Evolutionary conservation across 1,140 invertebrate genomes (phyloP).

Genomic region (Hyles euphorbiae): DNA sequence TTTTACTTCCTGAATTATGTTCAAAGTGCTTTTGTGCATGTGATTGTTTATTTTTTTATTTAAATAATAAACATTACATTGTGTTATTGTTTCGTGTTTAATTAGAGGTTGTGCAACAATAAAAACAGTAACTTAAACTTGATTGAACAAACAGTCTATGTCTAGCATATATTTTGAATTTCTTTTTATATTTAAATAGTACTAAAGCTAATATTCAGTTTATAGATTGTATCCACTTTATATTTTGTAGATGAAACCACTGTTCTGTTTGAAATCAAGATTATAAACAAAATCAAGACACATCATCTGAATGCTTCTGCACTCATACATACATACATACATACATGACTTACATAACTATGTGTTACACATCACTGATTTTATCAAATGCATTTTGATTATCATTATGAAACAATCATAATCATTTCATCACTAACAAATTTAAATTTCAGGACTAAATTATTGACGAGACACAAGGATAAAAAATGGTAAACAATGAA

Average conservation of each 20-base stretch:
- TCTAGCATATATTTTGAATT: no score
- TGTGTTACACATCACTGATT: background rate
- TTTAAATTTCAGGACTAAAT: slow-evolving; percentile 86
- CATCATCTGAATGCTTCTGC: no score
- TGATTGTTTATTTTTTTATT: background rate
- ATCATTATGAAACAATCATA: slow-evolving; percentile 26
- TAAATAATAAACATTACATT: background rate
- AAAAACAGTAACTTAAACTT: no score
- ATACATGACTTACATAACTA: background rate
- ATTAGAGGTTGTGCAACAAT: no score
- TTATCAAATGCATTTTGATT: slow-evolving; percentile 18
- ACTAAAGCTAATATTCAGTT: no score
- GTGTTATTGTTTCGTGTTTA: background rate
- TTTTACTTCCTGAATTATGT: background rate
- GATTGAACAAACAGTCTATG: no score
- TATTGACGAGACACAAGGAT: slow-evolving; percentile 88
- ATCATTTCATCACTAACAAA: slow-evolving; percentile 67
- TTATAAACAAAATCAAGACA: no score
- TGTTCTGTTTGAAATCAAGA: no score
- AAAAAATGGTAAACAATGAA: slow-evolving; percentile 83
- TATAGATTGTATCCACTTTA: no score
- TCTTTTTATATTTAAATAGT: no score
- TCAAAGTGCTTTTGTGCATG: slow-evolving; percentile 9
- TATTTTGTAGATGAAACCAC: no score
- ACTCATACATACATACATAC: background rate